Percentiles rank a stretch among this genome's conserved stretches.
These are phyloP conservation scores for Xylocopa sonorina DNA, from an alignment of 1,140 invertebrate genomes.

Conservation along the genomic window DNA sequence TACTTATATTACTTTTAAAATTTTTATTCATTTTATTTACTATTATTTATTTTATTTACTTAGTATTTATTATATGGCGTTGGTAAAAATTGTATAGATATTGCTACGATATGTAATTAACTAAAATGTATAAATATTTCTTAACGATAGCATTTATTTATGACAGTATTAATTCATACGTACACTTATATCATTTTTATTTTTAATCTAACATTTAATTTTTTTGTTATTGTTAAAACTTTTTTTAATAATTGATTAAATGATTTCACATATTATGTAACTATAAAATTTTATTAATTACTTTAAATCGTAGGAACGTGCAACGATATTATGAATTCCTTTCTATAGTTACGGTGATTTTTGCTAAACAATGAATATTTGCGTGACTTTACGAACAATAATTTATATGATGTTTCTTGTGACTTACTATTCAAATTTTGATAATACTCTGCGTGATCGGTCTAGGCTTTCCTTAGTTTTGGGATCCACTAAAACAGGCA, in stretches of 20 bases:
- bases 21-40: no score
- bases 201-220: neutral
- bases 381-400: neutral
- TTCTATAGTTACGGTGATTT: neutral
- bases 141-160: no score
- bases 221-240: neutral
- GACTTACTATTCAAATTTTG: conserved; percentile 40
- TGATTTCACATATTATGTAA: neutral
- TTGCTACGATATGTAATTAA: no score
- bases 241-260: neutral
- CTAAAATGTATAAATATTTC: no score
- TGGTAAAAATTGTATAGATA: no score
- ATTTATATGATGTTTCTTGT: neutral
- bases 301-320: neutral
- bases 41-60: no score
- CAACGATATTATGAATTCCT: conserved; percentile 4
- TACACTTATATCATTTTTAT: no score
- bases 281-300: neutral
- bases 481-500: conserved; percentile 13
- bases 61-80: no score
- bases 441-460: neutral
- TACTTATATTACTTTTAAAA: neutral
- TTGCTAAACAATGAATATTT: neutral
- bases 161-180: no score
- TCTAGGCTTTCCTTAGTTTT: conserved; percentile 27